Conservation (phyloP, 2,113 vertebrate genomes). For the Thalassarche chlororhynchos region DNA sequence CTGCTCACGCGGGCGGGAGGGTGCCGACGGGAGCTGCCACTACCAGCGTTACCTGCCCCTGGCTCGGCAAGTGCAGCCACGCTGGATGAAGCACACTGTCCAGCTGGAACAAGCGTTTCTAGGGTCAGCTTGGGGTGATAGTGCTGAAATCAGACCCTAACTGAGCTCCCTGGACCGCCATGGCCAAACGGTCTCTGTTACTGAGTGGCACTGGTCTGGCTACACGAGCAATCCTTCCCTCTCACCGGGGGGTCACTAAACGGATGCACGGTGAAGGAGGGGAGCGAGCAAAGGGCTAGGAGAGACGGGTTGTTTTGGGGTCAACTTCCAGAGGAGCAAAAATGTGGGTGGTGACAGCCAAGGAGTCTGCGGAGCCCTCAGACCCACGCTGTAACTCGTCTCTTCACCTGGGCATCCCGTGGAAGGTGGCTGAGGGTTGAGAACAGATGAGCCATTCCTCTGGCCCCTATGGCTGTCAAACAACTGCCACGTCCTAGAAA, state of each 20-base stretch:
- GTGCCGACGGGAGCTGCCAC: not conserved
- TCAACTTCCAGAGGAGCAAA: not conserved
- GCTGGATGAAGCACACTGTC: not conserved
- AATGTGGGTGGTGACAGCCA: not conserved
- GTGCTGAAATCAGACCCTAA: not conserved
- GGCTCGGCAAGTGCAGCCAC: not conserved
- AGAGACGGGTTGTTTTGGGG: not conserved
- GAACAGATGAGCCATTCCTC: not conserved
- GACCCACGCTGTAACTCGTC: not conserved
- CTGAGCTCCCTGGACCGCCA: not conserved
- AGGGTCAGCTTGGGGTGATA: not conserved
- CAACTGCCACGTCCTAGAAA: not conserved
- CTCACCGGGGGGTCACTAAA: fast-evolving
- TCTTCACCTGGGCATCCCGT: not conserved
- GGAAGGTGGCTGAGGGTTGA: not conserved
- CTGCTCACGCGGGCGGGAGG: not conserved
- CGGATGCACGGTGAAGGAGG: not conserved
- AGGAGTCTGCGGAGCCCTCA: not conserved
- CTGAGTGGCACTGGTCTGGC: not conserved
- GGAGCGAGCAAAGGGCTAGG: not conserved
- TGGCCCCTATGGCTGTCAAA: not conserved
- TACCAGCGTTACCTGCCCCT: not conserved
- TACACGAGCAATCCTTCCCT: not conserved
- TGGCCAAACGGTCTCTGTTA: not conserved
- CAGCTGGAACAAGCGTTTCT: not conserved